Evolutionary conservation across 2,113 vertebrate species (phyloP).

Genomic region (Microtus oregoni): DNA sequence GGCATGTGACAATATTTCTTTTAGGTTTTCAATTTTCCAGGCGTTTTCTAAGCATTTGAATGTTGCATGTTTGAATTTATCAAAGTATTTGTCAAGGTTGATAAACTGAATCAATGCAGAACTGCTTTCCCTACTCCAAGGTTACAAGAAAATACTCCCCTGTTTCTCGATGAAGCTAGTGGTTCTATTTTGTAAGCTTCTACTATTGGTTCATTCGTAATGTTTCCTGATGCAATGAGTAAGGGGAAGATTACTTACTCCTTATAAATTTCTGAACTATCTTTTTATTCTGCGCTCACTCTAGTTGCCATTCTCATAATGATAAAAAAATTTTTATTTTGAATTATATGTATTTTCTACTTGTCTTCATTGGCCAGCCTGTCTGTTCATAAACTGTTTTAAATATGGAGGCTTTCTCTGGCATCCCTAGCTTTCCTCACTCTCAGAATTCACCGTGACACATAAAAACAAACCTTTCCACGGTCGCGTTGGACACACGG

Average conservation of each 20-base stretch:
- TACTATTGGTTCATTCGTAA: background rate
- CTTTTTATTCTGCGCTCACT: background rate
- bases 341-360: background rate
- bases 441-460: background rate
- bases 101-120: background rate
- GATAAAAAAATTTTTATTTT: background rate
- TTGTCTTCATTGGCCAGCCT: background rate
- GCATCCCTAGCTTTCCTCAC: background rate
- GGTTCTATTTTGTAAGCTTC: background rate
- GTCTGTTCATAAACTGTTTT: background rate
- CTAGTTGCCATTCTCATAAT: too few species aligned
- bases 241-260: background rate
- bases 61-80: conserved; percentile 11
- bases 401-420: background rate
- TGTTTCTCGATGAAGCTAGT: background rate
- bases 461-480: background rate
- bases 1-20: background rate
- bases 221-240: background rate
- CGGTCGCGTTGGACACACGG: background rate
- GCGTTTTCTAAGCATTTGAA: background rate
- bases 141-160: background rate
- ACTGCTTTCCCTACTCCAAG: background rate
- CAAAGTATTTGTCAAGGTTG: background rate
- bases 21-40: background rate
- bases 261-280: background rate